phyloP scores from a whole-genome alignment of 1,140 invertebrate genomes.

The Drosophila murphyi region DNA sequence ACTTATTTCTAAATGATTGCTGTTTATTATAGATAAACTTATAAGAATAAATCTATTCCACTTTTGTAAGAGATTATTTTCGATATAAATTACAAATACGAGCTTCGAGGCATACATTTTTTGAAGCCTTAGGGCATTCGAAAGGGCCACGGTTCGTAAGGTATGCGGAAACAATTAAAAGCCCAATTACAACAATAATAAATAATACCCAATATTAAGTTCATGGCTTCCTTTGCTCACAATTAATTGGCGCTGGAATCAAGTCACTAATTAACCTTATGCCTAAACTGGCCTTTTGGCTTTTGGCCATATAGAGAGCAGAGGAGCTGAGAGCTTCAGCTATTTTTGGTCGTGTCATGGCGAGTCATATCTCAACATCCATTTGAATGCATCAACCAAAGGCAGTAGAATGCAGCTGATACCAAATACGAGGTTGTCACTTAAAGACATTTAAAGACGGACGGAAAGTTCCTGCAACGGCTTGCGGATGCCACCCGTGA shows the following conservation, averaged over 20 bases:
- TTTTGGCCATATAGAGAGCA: conserved; percentile 9
- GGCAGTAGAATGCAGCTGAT: conserved; percentile 22
- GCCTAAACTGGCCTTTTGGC: not conserved
- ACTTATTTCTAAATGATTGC: too few relatives aligned
- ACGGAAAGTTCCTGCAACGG: not conserved
- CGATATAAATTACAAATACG: too few relatives aligned
- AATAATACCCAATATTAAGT: conserved; percentile 13
- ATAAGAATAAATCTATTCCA: too few relatives aligned
- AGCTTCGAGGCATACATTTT: too few relatives aligned
- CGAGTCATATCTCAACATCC: not conserved
- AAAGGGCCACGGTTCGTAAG: not conserved
- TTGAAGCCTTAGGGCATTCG: not conserved
- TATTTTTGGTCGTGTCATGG: not conserved
- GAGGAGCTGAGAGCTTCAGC: not conserved
- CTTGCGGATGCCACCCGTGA: conserved; percentile 32
- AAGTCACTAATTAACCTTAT: conserved; percentile 22
- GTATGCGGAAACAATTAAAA: conserved; percentile 34
- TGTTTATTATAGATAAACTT: too few relatives aligned
- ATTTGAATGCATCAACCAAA: conserved; percentile 18
- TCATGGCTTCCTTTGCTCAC: conserved; percentile 26
- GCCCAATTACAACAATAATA: conserved; percentile 32
- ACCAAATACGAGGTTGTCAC: conserved; percentile 2
- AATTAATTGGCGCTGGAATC: conserved; percentile 23
- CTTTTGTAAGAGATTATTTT: too few relatives aligned
- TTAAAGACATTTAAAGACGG: not conserved